These are phyloP conservation scores for Hoplostethus atlanticus DNA, from an alignment of 2,797 vertebrate species.

Conservation along the genomic window DNA sequence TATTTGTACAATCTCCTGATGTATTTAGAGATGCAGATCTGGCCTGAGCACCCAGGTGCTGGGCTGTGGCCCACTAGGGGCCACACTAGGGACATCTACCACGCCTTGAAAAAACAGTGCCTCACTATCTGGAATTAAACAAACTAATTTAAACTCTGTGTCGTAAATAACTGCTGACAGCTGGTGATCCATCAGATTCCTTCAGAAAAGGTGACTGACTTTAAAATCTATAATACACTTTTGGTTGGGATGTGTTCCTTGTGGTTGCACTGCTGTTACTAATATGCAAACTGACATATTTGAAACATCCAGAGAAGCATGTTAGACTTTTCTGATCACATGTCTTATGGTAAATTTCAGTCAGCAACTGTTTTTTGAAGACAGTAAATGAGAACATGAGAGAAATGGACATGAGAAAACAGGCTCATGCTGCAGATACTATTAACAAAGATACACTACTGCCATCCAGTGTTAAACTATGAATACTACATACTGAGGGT, in stretches of 20 bases:
- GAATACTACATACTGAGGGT: conserved; percentile 36
- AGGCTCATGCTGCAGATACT: background rate
- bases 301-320: conserved; percentile 12
- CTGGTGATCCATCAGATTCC: conserved; percentile 52
- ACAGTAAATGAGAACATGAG: background rate
- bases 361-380: background rate
- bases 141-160: conserved; percentile 44
- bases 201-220: conserved; percentile 27
- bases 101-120: conserved; percentile 41
- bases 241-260: background rate
- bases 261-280: background rate
- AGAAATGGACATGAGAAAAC: conserved; percentile 13
- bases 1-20: conserved; percentile 65
- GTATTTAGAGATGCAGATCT: conserved; percentile 45
- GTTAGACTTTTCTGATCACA: background rate
- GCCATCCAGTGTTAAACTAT: conserved; percentile 76
- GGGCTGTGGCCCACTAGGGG: conserved; percentile 15
- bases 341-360: background rate
- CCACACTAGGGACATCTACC: conserved; percentile 46
- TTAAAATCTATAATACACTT: conserved; percentile 1
- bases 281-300: background rate
- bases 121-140: conserved; percentile 46
- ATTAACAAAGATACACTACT: conserved; percentile 67
- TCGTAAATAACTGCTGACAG: conserved; percentile 54
- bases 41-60: conserved; percentile 55